Conservation (phyloP, 2,888 invertebrate genomes). For the Antitype chi region DNA sequence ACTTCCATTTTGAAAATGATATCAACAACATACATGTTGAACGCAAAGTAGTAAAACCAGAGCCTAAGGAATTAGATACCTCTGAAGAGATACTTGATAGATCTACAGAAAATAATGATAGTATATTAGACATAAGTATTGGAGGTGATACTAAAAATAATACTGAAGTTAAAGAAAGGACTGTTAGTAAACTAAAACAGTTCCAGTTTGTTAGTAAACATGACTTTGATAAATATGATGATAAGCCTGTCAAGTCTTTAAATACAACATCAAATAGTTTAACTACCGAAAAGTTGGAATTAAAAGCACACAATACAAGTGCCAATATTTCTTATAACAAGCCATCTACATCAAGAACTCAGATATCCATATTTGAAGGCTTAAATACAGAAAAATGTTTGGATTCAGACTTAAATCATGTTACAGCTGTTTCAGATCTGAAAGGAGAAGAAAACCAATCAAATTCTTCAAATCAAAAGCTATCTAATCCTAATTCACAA, state of each 20-base stretch:
- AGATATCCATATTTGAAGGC: conserved; percentile 51
- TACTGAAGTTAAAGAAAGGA: conserved; percentile 58
- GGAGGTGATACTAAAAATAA: conserved; percentile 35
- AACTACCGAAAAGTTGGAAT: conserved; percentile 1
- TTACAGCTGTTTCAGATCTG: conserved; percentile 53
- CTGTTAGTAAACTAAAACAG: conserved; percentile 79
- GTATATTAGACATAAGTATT: conserved; percentile 44
- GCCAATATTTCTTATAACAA: conserved; percentile 4
- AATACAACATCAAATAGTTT: conserved; percentile 22
- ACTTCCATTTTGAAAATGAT: conserved; percentile 74
- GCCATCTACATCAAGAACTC: conserved; percentile 48
- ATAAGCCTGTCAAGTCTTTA: conserved; percentile 59
- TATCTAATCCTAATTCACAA: conserved; percentile 77
- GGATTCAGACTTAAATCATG: conserved; percentile 39
- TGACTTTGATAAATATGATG: conserved; percentile 80
- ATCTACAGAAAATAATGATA: conserved; percentile 47
- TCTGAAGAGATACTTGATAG: conserved; percentile 29
- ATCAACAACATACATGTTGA: conserved; percentile 32
- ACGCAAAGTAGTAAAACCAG: conserved; percentile 34
- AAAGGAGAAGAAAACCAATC: conserved; percentile 65
- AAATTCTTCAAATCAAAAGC: conserved; percentile 63
- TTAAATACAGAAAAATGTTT: conserved; percentile 16
- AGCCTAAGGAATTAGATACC: conserved; percentile 36
- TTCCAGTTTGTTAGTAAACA: conserved; percentile 80
- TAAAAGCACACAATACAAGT: conserved; percentile 18